Evolutionary conservation across 2,113 vertebrate genomes (phyloP).

Genomic region (Rhinoderma darwinii): DNA sequence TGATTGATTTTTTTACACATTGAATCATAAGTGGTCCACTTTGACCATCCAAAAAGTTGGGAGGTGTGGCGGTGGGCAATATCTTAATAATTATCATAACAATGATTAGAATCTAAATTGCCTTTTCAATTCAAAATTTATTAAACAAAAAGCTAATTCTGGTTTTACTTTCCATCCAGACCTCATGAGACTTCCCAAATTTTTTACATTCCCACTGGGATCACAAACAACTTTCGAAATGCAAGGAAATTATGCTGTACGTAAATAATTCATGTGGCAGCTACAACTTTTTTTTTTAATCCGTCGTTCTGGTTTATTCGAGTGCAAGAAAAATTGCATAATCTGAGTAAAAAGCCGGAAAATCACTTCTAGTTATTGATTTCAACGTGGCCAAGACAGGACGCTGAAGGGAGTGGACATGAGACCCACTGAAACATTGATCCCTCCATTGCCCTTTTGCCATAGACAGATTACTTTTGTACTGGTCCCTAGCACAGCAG

Average conservation of each 20-base stretch:
- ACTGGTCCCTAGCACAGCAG: conserved; percentile 63
- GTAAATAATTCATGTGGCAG: conserved; percentile 4
- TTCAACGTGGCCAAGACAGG: conserved; percentile 61
- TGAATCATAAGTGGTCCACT: too few relatives aligned
- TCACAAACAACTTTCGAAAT: background rate
- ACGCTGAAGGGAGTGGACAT: conserved; percentile 63
- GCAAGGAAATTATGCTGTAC: background rate
- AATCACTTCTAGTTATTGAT: conserved; percentile 61
- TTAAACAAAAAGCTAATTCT: background rate
- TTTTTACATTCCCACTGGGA: background rate
- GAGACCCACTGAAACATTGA: conserved; percentile 72
- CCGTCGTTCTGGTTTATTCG: conserved; percentile 28
- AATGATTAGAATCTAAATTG: too few relatives aligned
- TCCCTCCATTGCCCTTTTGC: conserved; percentile 81
- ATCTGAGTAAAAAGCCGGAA: conserved; percentile 46
- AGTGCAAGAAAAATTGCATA: conserved; percentile 51
- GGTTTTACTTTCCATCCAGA: background rate
- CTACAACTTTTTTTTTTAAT: conserved; percentile 36
- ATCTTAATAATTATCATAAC: too few relatives aligned
- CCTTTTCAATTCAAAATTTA: too few relatives aligned
- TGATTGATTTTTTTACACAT: too few relatives aligned
- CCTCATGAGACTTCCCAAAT: background rate
- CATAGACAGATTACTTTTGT: conserved; percentile 71
- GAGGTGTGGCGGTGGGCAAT: too few relatives aligned
- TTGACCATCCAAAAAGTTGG: too few relatives aligned